Conservation (phyloP, 2,888 invertebrate species). For the Asteroscopus sphinx region DNA sequence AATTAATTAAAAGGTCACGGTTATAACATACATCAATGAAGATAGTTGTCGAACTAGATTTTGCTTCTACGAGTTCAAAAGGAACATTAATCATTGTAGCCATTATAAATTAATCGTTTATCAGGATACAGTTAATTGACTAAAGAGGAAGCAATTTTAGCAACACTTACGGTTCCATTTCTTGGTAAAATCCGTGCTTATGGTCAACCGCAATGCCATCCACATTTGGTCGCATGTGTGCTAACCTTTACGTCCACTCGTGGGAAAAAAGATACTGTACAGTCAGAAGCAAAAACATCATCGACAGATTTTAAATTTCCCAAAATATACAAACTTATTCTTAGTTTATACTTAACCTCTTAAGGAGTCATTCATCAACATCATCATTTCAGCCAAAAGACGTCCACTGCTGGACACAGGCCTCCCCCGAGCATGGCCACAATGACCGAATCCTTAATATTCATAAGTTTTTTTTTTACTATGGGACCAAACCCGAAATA, state of each 20-base stretch:
- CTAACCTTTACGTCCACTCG: constrained; percentile 41
- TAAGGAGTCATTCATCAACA: no score
- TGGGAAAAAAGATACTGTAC: constrained; percentile 41
- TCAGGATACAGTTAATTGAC: constrained; percentile 12
- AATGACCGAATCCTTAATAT: no score
- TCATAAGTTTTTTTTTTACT: no score
- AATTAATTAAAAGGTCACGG: constrained; percentile 44
- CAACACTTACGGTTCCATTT: constrained; percentile 42
- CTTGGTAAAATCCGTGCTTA: constrained; percentile 51
- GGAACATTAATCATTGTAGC: constrained; percentile 10
- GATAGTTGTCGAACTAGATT: constrained; percentile 17
- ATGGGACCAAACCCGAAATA: no score
- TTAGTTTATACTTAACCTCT: no score
- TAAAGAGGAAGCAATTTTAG: constrained; percentile 46
- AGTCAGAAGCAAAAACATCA: no score
- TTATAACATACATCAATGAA: constrained; percentile 24
- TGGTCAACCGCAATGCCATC: constrained; percentile 55
- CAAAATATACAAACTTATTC: no score
- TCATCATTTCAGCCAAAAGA: no score
- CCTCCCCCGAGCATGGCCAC: no score
- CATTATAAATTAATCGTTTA: constrained; percentile 2
- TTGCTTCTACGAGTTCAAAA: not conserved
- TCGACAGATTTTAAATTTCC: no score
- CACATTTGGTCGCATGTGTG: constrained; percentile 36
- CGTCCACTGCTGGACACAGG: no score